phyloP scores from a whole-genome alignment of 1,140 invertebrate species.

The Drosophila parvula region DNA sequence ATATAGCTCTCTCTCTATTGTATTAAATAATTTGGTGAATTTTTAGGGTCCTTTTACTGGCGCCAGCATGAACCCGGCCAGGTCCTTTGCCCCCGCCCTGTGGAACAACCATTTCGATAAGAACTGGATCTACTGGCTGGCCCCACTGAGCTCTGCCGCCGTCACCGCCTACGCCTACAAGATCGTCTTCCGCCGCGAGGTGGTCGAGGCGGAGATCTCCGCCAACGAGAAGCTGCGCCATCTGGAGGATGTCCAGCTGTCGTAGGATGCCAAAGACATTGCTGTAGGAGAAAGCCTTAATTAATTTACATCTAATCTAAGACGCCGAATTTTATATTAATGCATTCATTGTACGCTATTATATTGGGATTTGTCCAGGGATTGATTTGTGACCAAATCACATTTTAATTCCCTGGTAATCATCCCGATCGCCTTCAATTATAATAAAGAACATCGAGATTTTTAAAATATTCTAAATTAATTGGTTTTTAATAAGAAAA shows the following conservation, averaged over 20 bases:
- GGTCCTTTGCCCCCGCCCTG: slow-evolving; percentile 90
- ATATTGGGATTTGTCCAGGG: slow-evolving; percentile 2
- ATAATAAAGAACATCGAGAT: slow-evolving; percentile 62
- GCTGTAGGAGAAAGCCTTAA: slow-evolving; percentile 43
- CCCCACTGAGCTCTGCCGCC: slow-evolving; percentile 87
- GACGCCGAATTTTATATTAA: slow-evolving; percentile 63
- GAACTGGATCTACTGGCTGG: slow-evolving; percentile 93
- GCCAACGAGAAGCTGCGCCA: slow-evolving; percentile 67
- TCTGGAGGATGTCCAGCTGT: slow-evolving; percentile 74
- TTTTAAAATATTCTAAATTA: slow-evolving; percentile 21
- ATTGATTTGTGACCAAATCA: background rate
- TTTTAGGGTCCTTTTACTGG: slow-evolving; percentile 90
- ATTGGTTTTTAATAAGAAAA: background rate
- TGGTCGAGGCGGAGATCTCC: slow-evolving; percentile 60
- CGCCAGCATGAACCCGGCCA: slow-evolving; percentile 92
- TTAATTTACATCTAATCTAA: slow-evolving; percentile 64
- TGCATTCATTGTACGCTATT: slow-evolving; percentile 52
- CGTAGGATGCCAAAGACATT: slow-evolving; percentile 60
- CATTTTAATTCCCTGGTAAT: background rate
- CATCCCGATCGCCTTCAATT: slow-evolving; percentile 23
- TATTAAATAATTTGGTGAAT: background rate
- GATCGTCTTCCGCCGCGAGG: slow-evolving; percentile 85
- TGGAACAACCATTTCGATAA: slow-evolving; percentile 88
- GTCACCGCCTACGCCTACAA: slow-evolving; percentile 87
- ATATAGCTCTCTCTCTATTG: background rate